Evolutionary conservation across 2,797 vertebrate species (phyloP), one percentile per base, ranked within the genome.

Genomic region (Podarcis siculus): DNA sequence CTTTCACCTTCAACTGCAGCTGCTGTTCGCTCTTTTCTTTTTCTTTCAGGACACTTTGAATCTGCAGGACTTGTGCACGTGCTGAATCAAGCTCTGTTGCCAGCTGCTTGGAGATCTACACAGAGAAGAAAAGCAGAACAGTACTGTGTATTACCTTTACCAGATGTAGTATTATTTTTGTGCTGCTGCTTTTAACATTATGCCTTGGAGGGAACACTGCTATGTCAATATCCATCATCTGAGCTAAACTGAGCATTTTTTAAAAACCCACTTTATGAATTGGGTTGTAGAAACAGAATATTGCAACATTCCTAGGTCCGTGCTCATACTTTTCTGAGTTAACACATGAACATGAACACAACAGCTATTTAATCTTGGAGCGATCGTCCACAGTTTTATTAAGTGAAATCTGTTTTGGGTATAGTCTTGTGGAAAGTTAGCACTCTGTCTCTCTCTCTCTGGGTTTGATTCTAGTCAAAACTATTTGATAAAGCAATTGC

Each of bases 21-120:
- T 98, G 97, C 79, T 98, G 97, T 76, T 97, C 82, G 19, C 94
- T 96, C 32, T 97, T 97, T 94, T 98, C 98, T 89, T 97, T 98
- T 89, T 98, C 97, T 94, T 98, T 98, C 92, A 99, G 94, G 5
- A 91, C 89, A 90, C 96, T 95, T 90, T 98, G 97, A 86, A 96
- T 94, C 94, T 98, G 97, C 25, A 94, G 91, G 66, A 98, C 92
- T 95, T 98, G 98, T 9, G 93, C 94, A 89, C 97, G 97, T 86
- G 97, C 64, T 49, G 97, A 94, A 72, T 89, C 96, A 92, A 99
- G 91, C 92, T 98, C 98, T 79, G 90, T 85, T 23, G 97, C 97
- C 94, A 98, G 89, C 79, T 96, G 97, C 82, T 97, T 98, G 95
- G 98, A 98, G 82, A 94, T 96, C 99, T 99, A 49, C 69, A 94